These are phyloP conservation scores for Oophaga pumilio DNA, from an alignment of 2,113 vertebrate species.

Conservation along the genomic window DNA sequence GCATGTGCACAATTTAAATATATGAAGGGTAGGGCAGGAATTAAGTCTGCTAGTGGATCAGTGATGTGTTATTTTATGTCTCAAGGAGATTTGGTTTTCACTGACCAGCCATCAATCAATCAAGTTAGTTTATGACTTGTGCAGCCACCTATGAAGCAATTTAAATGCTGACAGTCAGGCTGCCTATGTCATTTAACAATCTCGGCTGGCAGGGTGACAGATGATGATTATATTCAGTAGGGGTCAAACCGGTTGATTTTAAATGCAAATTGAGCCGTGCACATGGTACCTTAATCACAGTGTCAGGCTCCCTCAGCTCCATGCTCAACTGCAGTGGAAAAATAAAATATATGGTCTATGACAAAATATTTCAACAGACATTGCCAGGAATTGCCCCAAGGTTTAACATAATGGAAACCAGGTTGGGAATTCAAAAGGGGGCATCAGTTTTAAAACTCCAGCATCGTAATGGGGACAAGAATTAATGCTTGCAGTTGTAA, in stretches of 20 bases:
- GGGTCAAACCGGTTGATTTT: slow-evolving; percentile 1
- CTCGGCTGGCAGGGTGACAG: not conserved
- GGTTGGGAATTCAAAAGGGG: too few relatives aligned
- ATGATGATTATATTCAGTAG: not conserved
- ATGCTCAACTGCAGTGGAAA: too few relatives aligned
- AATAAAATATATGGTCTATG: not conserved
- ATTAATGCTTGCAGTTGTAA: too few relatives aligned
- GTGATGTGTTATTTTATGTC: not conserved
- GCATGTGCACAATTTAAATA: not conserved
- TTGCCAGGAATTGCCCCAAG: not conserved
- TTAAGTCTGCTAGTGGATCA: not conserved
- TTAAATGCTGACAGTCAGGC: not conserved
- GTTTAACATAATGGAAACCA: too few relatives aligned
- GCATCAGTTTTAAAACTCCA: too few relatives aligned
- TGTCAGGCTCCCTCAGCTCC: not conserved
- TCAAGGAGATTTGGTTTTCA: not conserved
- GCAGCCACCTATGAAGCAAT: slow-evolving; percentile 3
- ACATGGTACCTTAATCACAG: not conserved
- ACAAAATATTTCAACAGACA: not conserved
- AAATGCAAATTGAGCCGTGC: not conserved
- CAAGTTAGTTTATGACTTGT: not conserved
- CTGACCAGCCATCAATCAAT: not conserved
- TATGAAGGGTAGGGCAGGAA: not conserved
- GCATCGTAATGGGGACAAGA: too few relatives aligned
- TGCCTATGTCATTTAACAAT: not conserved